phyloP scores from a whole-genome alignment of 2,113 vertebrate species.

The Thunnus maccoyii region DNA sequence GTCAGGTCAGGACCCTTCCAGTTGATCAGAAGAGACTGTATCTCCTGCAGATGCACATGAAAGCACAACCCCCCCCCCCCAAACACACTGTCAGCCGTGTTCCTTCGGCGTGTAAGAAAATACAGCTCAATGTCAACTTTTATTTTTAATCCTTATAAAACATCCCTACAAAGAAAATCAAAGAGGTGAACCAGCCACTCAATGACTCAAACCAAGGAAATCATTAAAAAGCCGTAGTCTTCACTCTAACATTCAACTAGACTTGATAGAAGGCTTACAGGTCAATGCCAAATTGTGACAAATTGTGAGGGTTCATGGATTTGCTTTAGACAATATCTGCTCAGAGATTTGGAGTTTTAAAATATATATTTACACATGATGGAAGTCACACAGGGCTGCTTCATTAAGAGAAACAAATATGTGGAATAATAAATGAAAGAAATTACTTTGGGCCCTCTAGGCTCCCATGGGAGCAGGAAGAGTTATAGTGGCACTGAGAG shows the following conservation, averaged over 20 bases:
- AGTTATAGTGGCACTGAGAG: neutral
- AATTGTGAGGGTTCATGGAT: neutral
- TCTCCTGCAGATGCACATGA: conserved; percentile 87
- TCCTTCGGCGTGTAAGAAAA: conserved; percentile 16
- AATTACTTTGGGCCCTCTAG: neutral
- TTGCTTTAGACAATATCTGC: neutral
- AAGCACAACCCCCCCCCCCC: neutral
- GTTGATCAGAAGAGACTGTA: conserved; percentile 95
- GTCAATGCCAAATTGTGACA: neutral
- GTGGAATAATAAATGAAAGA: neutral
- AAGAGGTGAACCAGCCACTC: neutral
- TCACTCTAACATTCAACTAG: neutral
- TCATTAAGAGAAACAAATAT: neutral
- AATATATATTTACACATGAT: neutral
- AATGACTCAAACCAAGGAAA: conserved; percentile 9
- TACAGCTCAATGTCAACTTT: neutral
- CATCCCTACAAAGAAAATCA: neutral
- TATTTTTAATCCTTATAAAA: conserved; percentile 10
- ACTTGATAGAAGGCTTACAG: neutral
- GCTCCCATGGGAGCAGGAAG: neutral
- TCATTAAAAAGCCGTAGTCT: conserved; percentile 1
- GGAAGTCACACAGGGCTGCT: neutral
- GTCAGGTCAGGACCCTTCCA: conserved; percentile 97
- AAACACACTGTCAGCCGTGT: neutral
- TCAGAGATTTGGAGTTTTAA: neutral